Base-by-base conservation (phyloP, 2,113 vertebrate species). In the Neofelis nebulosa region DNA sequence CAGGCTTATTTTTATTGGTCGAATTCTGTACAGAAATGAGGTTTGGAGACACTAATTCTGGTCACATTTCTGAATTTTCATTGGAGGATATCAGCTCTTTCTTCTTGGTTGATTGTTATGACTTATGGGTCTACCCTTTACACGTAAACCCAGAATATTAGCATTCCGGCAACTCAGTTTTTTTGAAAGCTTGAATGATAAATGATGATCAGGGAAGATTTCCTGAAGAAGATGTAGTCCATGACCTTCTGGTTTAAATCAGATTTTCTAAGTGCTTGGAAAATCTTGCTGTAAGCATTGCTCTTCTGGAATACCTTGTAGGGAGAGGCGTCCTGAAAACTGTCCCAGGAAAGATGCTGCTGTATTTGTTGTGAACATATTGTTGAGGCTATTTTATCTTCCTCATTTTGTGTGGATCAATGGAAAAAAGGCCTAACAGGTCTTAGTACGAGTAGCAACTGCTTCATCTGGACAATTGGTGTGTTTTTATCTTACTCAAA, bases 51-150 rank as follows among this genome's bases (percentile, higher is more conserved):
- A 92, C 57, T 83, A 50, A 90, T 87, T 95, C 79, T 96, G 87
- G 69, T 93, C 68, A 76, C 41, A 29, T 83, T 94, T 41, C 57
- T 96, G 84, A 65, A 55, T 94, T 95, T 97, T 97, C 80, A 29
- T 55, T n/a, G 23, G 41, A 81, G 4, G 1, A 4, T 92, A 63
- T 92, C 63, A 91, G 36, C 9, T 33, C 63, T 84, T 93, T 94
- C 74, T 93, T 93, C 87, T 71, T 92, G 21, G n/a, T 65, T 63
- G 48, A 74, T 50, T 55, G 5, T 71, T 76, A 90, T 89, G 71
- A 25, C 61, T 84, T 85, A 48, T 84, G 33, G 65, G 2, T 88
- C 11, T 38, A 36, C 1, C 2, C 33, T 9, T 94, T 57, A 36
- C 0, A 11, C 81, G 80, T 66, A 78, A 97, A 74, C 29, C 36